phyloP scores from a whole-genome alignment of 2,888 invertebrate genomes.

The Meta bourneti region DNA sequence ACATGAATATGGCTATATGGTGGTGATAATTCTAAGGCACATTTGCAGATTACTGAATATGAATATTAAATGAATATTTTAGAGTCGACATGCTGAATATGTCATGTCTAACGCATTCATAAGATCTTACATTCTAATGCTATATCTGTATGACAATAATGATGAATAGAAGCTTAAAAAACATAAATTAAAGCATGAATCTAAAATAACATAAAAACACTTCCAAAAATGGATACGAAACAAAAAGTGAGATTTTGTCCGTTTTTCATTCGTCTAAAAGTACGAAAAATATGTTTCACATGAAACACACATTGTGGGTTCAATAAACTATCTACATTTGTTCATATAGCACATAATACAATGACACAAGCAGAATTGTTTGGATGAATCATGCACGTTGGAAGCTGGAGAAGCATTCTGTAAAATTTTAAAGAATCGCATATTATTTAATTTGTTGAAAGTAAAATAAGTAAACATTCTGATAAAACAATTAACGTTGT shows the following conservation, averaged over 20 bases:
- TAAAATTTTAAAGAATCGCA: neutral
- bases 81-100: too few species aligned
- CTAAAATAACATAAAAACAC: neutral
- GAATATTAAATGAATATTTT: too few species aligned
- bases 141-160: neutral
- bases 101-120: too few species aligned
- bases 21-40: neutral
- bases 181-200: neutral
- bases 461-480: neutral
- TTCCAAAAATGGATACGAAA: neutral
- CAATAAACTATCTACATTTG: constrained; percentile 27
- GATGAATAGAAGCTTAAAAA: neutral
- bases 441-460: neutral
- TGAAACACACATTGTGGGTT: neutral
- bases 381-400: neutral
- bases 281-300: neutral
- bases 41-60: neutral
- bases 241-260: constrained; percentile 25
- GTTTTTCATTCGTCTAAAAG: neutral
- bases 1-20: neutral
- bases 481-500: neutral
- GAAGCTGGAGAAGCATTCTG: neutral
- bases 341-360: constrained; percentile 11
- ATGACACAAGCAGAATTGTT: neutral
- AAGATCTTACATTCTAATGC: too few species aligned